Evolutionary conservation across 2,113 vertebrate genomes (phyloP), one percentile per base, ranked within the genome.

Genomic region (Sigmodon hispidus): DNA sequence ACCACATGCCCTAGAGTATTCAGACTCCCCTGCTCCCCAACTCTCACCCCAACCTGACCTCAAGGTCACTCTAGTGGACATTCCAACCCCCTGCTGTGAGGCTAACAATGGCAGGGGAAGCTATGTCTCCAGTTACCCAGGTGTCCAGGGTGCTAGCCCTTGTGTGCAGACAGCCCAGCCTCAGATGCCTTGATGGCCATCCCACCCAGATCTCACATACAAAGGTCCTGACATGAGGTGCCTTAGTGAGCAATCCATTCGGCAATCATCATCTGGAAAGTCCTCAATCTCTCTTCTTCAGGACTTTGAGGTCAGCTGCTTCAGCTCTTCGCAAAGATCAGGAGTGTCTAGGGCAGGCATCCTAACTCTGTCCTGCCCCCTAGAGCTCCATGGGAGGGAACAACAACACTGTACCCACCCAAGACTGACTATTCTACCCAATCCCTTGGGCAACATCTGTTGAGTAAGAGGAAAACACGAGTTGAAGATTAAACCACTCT

Each of bases 401-500:
- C 2, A 24, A n/a, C n/a, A n/a, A n/a, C n/a, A n/a, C n/a, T n/a
- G n/a, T n/a, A n/a, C n/a, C n/a, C n/a, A n/a, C n/a, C n/a, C n/a
- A n/a, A n/a, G n/a, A n/a, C 50, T 43, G n/a, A 59, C 70, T 92
- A 67, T 92, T 70, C 88, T 88, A 36, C 93, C 83, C 67, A 87
- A 77, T 81, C n/a, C 76, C 95, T 94, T 70, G 63, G 92, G 63
- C 92, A 92, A 94, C 89, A 69, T 73, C 85, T 96, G 70, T 95
- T 93, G 93, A 95, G 90, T 87, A 95, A 97, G 95, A 94, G 0
- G 0, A 97, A 97, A 97, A 95, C 84, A 92, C 0, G 24, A 40
- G 96, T 96, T 97, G 96, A 97, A 96, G 92, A 97, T 98, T 97
- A 98, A 97, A 92, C 97, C 77, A 67, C 86, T 96, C 22, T 81